Evolutionary conservation across 1,140 invertebrate genomes (phyloP).

Genomic region (Apis dorsata): DNA sequence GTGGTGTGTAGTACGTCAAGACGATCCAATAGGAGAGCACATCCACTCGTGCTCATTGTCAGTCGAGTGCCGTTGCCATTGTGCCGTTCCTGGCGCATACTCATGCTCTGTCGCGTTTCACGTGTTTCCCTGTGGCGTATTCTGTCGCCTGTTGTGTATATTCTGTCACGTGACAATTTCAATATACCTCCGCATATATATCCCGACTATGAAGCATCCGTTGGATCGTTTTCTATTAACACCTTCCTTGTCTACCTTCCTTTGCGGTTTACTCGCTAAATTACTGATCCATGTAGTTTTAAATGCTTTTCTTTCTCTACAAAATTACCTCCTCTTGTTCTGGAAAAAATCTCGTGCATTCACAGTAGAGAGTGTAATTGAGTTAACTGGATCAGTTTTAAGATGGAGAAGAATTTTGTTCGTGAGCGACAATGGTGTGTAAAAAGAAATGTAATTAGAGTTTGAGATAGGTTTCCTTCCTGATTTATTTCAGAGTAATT

Average conservation of each 20-base stretch:
- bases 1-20: constrained; percentile 49
- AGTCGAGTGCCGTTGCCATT: constrained; percentile 63
- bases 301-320: background rate
- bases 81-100: constrained; percentile 47
- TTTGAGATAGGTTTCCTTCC: no score
- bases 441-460: no score
- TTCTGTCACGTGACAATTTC: constrained; percentile 56
- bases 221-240: constrained; percentile 27
- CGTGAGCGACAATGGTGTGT: no score
- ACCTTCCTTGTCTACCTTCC: background rate
- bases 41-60: constrained; percentile 62
- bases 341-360: background rate
- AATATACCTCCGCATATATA: constrained; percentile 47
- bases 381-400: no score
- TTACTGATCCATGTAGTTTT: background rate
- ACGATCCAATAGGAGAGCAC: constrained; percentile 57
- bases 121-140: constrained; percentile 25
- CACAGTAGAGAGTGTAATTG: no score
- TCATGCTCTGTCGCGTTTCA: constrained; percentile 62
- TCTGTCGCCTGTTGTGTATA: constrained; percentile 23
- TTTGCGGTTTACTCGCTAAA: background rate
- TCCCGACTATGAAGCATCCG: background rate
- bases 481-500: no score
- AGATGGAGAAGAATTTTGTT: no score
- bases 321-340: background rate